Evolutionary conservation across 2,797 vertebrate genomes (phyloP).

Genomic region (Hemibagrus guttatus): DNA sequence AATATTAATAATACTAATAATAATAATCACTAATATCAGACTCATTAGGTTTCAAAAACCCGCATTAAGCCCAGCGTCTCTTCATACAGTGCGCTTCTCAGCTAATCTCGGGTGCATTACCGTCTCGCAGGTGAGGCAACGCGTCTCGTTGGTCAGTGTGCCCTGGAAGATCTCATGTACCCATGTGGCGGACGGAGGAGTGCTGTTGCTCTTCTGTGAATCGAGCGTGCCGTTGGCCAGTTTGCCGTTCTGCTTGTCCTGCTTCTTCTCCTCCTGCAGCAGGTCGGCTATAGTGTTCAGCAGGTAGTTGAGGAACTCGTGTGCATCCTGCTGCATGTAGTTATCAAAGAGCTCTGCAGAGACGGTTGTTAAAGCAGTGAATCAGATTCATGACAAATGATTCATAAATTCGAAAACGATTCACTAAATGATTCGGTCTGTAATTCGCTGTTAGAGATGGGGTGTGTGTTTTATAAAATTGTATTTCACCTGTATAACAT

Average conservation of each 20-base stretch:
- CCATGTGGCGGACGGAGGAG: constrained; percentile 90
- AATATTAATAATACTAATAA: not conserved
- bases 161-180: constrained; percentile 99
- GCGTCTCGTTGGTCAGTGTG: constrained; percentile 97
- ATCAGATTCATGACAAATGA: not conserved
- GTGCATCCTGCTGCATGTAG: constrained; percentile 99
- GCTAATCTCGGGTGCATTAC: constrained; percentile 66
- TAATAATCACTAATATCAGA: constrained; percentile 54
- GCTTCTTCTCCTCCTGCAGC: constrained; percentile 95
- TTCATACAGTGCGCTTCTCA: not conserved
- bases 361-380: not conserved
- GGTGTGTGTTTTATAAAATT: not conserved
- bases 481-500: not conserved
- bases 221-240: constrained; percentile 86
- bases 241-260: constrained; percentile 94
- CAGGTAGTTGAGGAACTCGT: constrained; percentile 97
- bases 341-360: constrained; percentile 94
- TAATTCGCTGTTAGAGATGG: not conserved
- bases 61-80: too few species aligned
- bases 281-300: constrained; percentile 97
- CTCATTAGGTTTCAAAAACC: constrained; percentile 45
- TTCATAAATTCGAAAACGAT: not conserved
- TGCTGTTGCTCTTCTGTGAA: constrained; percentile 93
- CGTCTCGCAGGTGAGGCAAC: constrained; percentile 98
- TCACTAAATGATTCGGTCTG: not conserved